Evolutionary conservation across 2,113 vertebrate species (phyloP).

Genomic region (Eonycteris spelaea): DNA sequence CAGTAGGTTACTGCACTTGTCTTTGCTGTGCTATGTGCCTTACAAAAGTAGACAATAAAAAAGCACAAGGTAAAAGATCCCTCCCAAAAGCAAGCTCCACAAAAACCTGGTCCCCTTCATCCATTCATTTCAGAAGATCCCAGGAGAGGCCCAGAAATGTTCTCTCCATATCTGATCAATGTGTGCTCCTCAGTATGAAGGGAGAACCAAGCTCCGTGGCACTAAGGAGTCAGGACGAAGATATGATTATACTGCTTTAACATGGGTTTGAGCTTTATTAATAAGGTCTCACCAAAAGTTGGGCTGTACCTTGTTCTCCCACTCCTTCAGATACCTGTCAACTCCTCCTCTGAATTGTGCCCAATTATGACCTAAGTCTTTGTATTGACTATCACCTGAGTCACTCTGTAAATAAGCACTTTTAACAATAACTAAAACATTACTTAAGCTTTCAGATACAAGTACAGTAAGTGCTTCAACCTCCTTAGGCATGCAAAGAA

Average conservation of each 20-base stretch:
- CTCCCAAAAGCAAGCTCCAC: neutral
- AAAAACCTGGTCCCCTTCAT: neutral
- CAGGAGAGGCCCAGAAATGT: neutral
- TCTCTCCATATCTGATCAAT: neutral
- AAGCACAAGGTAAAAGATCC: neutral
- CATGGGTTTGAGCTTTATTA: neutral
- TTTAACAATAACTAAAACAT: neutral
- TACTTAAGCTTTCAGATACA: neutral
- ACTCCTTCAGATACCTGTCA: accelerated
- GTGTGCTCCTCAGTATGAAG: neutral
- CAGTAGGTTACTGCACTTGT: accelerated
- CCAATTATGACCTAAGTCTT: neutral
- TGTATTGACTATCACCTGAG: neutral
- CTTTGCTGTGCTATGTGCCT: neutral
- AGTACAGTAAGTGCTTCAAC: neutral
- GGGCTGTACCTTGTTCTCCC: neutral
- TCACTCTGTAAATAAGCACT: neutral
- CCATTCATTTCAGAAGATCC: neutral
- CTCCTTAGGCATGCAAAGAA: neutral
- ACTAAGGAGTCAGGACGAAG: neutral
- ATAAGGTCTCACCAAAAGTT: neutral
- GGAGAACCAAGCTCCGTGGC: neutral
- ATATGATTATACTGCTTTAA: too few species aligned
- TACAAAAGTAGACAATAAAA: neutral
- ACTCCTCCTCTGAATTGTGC: neutral